These are phyloP conservation scores for Teinopalpus imperialis DNA, from an alignment of 2,888 invertebrate species.

Conservation along the genomic window DNA sequence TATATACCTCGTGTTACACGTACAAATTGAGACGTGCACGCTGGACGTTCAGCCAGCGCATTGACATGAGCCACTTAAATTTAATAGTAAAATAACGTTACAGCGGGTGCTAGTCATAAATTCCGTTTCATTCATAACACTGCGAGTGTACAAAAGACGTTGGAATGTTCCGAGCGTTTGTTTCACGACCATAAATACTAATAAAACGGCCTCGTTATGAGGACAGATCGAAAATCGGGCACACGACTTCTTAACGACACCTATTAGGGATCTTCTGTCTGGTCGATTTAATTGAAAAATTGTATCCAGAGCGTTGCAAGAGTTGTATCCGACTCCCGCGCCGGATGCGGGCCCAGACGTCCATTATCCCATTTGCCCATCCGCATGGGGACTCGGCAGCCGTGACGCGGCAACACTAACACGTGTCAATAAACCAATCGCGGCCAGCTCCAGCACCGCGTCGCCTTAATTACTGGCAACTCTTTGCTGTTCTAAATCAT, in stretches of 20 bases:
- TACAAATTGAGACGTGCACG: constrained; percentile 47
- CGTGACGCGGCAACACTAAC: constrained; percentile 36
- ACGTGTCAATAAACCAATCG: constrained; percentile 73
- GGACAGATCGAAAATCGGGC: constrained; percentile 80
- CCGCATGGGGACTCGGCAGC: constrained; percentile 70
- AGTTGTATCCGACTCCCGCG: constrained; percentile 77
- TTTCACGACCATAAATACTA: constrained; percentile 76
- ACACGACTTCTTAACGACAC: constrained; percentile 81
- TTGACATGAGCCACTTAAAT: constrained; percentile 43
- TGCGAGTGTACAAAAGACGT: constrained; percentile 44
- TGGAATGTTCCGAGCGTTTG: constrained; percentile 62
- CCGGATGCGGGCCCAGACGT: constrained; percentile 82
- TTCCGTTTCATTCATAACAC: constrained; percentile 72
- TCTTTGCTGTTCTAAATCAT: constrained; percentile 58
- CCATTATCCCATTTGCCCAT: constrained; percentile 81
- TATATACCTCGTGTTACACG: constrained; percentile 53
- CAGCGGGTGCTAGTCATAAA: constrained; percentile 71
- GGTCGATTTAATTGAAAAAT: constrained; percentile 81
- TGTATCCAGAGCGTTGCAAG: constrained; percentile 78
- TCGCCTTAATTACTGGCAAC: constrained; percentile 45
- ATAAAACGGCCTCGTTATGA: constrained; percentile 78
- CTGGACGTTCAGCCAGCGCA: constrained; percentile 29
- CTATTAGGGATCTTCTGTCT: constrained; percentile 81
- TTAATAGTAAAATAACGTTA: constrained; percentile 53
- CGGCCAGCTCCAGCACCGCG: constrained; percentile 34